Evolutionary conservation across 2,888 invertebrate genomes (phyloP), one percentile per base, ranked within the genome.

Genomic region (Heliconius aoede): DNA sequence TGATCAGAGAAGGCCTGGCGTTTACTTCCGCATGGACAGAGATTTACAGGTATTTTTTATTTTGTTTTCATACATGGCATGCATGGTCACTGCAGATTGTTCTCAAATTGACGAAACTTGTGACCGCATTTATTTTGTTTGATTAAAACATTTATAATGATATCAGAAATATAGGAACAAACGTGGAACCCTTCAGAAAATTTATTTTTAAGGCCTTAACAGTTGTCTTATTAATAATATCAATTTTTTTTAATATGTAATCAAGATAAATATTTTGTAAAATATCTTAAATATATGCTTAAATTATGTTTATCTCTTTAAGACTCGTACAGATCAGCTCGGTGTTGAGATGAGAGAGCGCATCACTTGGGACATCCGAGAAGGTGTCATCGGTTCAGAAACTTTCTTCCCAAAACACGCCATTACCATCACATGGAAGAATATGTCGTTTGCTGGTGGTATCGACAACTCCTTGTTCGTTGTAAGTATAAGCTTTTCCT

Each of bases 341-440:
- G 98, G 98, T 0, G 97, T 98, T 5, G 98, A 98, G 90, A 96
- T 98, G 90, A 95, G 98, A 62, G 98, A 98, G 88, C 95, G 98
- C 73, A 85, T 98, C 2, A 97, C 96, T 84, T 98, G 98, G 98
- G 98, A 98, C 86, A 96, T 98, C 77, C 96, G 98, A 67, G 96
- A 97, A 83, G 98, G 98, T 15, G 98, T 99, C 30, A 97, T 98
- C 36, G 99, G 99, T 0, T 97, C 98, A 0, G 97, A 98, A 64
- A 96, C 97, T 3, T 99, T 99, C 91, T 95, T 96, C 82, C 98
- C 99, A 0, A 98, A 98, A 87, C 98, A 98, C 86, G 98, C 97
- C 4, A 94, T 98, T 77, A 97, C 98, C 79, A 96, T 98, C 75
- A 99, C 99, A 0, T 99, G 99, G 99, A 98, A 98, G 90, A 99